phyloP scores from a whole-genome alignment of 2,113 vertebrate genomes.

The Nesogale talazaci region DNA sequence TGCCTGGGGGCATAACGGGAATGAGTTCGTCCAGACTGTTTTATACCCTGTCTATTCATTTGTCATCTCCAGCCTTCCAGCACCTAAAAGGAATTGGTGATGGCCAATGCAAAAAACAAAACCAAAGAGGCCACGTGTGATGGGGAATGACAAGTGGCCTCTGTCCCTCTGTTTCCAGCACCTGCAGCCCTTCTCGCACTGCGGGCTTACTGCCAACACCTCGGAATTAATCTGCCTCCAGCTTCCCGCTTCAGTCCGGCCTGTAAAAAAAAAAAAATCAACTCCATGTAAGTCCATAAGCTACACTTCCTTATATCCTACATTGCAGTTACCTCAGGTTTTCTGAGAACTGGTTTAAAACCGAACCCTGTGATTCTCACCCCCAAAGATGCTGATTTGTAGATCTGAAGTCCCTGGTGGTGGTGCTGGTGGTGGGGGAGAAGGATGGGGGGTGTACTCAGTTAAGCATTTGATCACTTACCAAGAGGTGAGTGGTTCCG shows the following conservation, averaged over 20 bases:
- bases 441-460: background rate
- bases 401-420: background rate
- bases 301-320: background rate
- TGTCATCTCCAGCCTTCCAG: background rate
- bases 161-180: background rate
- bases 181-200: constrained; percentile 20
- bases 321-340: background rate
- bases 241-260: background rate
- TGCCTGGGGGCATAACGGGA: background rate
- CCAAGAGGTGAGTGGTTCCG: background rate
- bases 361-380: background rate
- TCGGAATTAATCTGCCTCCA: background rate
- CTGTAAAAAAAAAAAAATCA: background rate
- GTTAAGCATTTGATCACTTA: background rate
- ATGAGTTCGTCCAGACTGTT: background rate
- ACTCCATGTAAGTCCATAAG: background rate
- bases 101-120: background rate
- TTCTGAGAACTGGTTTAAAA: constrained; percentile 11
- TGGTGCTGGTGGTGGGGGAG: no score
- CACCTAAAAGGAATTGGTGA: background rate
- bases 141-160: background rate
- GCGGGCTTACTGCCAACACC: background rate
- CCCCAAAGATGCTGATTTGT: background rate
- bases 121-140: background rate
- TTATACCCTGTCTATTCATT: background rate